phyloP scores from a whole-genome alignment of 2,113 vertebrate species.

The Odobenus rosmarus region DNA sequence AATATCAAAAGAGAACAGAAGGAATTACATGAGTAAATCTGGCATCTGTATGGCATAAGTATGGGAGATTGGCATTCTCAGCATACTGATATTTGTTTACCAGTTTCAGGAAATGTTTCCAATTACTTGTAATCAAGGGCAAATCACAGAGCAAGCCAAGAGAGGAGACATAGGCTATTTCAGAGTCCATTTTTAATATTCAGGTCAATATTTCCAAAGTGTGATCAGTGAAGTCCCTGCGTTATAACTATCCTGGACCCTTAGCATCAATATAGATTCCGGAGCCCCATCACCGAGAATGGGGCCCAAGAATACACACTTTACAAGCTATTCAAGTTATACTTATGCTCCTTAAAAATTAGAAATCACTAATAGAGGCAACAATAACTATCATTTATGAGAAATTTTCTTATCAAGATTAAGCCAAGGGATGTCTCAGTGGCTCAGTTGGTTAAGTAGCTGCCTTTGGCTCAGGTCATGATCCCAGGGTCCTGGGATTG shows the following conservation, averaged over 20 bases:
- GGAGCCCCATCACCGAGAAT: background rate
- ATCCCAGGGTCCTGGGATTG: too few relatives aligned
- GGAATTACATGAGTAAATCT: background rate
- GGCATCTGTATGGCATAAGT: background rate
- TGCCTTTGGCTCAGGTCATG: background rate
- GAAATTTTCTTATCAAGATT: constrained; percentile 6
- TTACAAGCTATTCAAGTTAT: background rate
- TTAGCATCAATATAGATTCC: background rate
- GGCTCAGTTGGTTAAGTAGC: background rate
- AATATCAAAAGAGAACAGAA: background rate
- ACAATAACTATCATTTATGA: background rate
- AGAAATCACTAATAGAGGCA: background rate
- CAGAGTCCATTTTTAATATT: background rate
- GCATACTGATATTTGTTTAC: background rate
- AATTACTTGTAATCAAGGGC: background rate
- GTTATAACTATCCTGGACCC: background rate
- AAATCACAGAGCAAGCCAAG: background rate
- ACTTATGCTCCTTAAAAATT: background rate
- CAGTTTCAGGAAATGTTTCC: background rate
- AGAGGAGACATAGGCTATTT: background rate
- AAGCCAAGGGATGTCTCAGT: background rate
- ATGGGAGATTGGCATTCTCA: background rate
- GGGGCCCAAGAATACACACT: background rate
- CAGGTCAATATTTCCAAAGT: background rate
- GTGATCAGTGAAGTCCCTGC: background rate